phyloP scores from a whole-genome alignment of 2,113 vertebrate species.

The Antennarius striatus region DNA sequence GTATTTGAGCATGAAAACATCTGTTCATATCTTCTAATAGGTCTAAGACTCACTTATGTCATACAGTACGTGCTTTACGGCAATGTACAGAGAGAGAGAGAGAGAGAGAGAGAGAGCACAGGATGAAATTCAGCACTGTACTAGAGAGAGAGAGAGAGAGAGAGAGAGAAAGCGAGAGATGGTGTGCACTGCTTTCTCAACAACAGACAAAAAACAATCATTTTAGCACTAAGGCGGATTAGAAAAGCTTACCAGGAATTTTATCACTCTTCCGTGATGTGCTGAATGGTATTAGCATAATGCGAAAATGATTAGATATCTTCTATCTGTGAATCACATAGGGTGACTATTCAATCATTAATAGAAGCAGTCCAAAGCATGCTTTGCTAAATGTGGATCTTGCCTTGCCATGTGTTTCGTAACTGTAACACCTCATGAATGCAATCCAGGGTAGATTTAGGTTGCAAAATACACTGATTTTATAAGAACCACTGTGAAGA shows the following conservation, averaged over 20 bases:
- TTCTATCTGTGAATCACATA: conserved; percentile 66
- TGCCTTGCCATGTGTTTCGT: not conserved
- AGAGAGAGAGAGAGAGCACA: no score
- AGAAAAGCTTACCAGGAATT: conserved; percentile 73
- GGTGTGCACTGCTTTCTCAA: conserved; percentile 55
- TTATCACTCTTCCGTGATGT: conserved; percentile 70
- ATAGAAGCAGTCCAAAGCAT: conserved; percentile 41
- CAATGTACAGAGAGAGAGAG: conserved; percentile 24
- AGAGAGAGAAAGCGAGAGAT: conserved; percentile 45
- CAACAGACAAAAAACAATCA: conserved; percentile 73
- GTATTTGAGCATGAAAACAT: conserved; percentile 27
- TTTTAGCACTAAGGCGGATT: conserved; percentile 73
- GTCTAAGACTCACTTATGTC: conserved; percentile 46
- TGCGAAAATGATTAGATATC: conserved; percentile 69
- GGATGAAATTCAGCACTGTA: no score
- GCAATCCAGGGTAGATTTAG: not conserved
- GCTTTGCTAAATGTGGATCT: conserved; percentile 30
- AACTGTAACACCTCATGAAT: not conserved
- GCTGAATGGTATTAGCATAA: conserved; percentile 73
- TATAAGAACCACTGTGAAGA: not conserved
- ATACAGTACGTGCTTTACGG: conserved; percentile 45
- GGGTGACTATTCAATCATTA: conserved; percentile 61
- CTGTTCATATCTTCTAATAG: conserved; percentile 49
- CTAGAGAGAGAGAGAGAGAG: conserved; percentile 15
- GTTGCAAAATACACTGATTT: conserved; percentile 14